Evolutionary conservation across 2,797 vertebrate species (phyloP), one percentile per base, ranked within the genome.

Genomic region (Brachyalestes nurse): DNA sequence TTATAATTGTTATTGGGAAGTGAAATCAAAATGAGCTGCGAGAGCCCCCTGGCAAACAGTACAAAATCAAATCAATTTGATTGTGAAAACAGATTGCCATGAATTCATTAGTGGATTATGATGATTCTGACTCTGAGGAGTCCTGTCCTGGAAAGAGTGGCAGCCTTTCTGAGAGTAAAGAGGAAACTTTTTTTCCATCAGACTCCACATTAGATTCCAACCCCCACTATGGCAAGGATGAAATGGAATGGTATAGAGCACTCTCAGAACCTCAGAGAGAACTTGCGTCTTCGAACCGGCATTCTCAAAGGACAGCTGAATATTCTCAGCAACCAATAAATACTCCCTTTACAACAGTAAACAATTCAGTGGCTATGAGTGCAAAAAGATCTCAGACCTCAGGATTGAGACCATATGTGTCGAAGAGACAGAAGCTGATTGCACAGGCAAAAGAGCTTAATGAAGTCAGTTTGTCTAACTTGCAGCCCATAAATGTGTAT

Each of bases 51-150:
- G 12, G 3, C 14, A 13, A 55, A 55, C 14, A 55, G 51, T 55
- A 17, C 51, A 28, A 61, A 25, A 13, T 4, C 4, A 13, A 57
- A n/a, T n/a, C 19, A 12, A 21, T 61, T 71, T 8, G 19, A 3
- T 19, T 17, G 1, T 5, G 7, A 14, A 64, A 40, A 72, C 23
- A 10, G 25, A 2, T 34, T 45, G 49, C 5, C 38, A 98, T 97
- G 97, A 94, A 90, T 80, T 94, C 96, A 0, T 87, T 99, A 87
- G 97, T 99, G 88, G 94, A 95, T 60, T 99, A 99, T 80, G 97
- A 97, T 1, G 96, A 97, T 80, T 99, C 97, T 4, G 97, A 96
- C 95, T 0, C 97, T 65, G 89, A 94, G 71, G 81, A 82, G 16
- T 1, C 17, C 60, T 58, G 23, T 57, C n/a, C 16, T 42, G 45